These are phyloP conservation scores for Neodontobutis hainanensis DNA, from an alignment of 2,113 vertebrate genomes.

Conservation along the genomic window DNA sequence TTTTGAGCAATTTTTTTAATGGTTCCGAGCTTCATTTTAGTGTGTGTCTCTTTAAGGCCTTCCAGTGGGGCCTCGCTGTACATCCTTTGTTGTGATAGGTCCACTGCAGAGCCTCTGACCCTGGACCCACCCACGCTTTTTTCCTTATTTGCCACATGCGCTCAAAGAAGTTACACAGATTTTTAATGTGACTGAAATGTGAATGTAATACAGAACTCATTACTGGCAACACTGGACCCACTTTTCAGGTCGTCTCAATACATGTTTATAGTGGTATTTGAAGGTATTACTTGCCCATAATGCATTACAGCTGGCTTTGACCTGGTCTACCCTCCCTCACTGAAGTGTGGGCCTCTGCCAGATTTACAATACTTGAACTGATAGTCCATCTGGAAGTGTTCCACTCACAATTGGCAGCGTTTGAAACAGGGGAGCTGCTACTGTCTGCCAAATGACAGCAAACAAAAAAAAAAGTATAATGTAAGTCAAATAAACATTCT, in stretches of 20 bases:
- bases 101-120: too few species aligned
- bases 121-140: too few species aligned
- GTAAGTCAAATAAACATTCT: conserved; percentile 55
- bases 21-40: too few species aligned
- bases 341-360: conserved; percentile 48
- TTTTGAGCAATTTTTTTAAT: too few species aligned
- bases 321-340: conserved; percentile 23
- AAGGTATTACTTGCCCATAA: conserved; percentile 43
- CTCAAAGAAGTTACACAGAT: too few species aligned
- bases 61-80: too few species aligned
- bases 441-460: conserved; percentile 42
- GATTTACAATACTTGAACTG: conserved; percentile 64
- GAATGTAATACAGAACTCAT: too few species aligned
- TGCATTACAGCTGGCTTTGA: conserved; percentile 42
- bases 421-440: conserved; percentile 57
- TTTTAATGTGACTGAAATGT: too few species aligned
- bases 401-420: conserved; percentile 70
- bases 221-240: too few species aligned
- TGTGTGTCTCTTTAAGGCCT: too few species aligned
- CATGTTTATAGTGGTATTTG: conserved; percentile 7
- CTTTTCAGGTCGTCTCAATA: background rate
- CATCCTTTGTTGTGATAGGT: too few species aligned
- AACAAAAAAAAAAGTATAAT: conserved; percentile 28
- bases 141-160: too few species aligned
- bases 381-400: conserved; percentile 66